Evolutionary conservation across 2,113 vertebrate genomes (phyloP).

Genomic region (Melospiza georgiana): DNA sequence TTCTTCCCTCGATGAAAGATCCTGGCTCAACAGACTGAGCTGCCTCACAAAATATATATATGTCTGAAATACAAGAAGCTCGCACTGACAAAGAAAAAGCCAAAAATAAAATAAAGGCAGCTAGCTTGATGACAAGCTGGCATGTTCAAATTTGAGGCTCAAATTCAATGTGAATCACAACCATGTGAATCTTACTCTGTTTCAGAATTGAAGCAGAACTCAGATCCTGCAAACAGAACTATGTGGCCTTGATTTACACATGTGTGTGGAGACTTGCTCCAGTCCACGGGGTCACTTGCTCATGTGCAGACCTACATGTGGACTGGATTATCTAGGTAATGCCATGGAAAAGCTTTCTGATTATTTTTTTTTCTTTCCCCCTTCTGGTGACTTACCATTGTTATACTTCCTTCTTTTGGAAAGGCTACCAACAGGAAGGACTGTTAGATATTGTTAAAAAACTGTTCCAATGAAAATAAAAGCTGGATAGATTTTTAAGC

Average conservation of each 20-base stretch:
- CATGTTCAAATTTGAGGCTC: slow-evolving; percentile 37
- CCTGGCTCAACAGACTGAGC: slow-evolving; percentile 32
- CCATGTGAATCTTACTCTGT: slow-evolving; percentile 18
- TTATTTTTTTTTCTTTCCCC: fast-evolving
- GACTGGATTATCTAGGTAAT: neutral
- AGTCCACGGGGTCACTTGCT: neutral
- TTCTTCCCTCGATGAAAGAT: slow-evolving; percentile 61
- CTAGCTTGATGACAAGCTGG: slow-evolving; percentile 45
- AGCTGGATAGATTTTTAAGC: neutral
- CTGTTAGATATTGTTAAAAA: neutral
- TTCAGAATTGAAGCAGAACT: slow-evolving; percentile 5
- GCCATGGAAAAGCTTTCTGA: neutral
- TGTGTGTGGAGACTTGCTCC: neutral
- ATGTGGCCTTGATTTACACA: neutral
- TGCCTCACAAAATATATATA: neutral
- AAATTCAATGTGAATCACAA: slow-evolving; percentile 51
- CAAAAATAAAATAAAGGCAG: slow-evolving; percentile 38
- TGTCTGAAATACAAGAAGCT: slow-evolving; percentile 51
- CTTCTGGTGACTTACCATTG: neutral
- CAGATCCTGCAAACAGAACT: neutral
- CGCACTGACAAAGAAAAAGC: slow-evolving; percentile 43
- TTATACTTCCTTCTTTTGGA: neutral
- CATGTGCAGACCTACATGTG: neutral
- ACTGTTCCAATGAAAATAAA: neutral
- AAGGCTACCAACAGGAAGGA: neutral